These are phyloP conservation scores for Anoura caudifer DNA, from an alignment of 2,113 vertebrate genomes.

Conservation along the genomic window DNA sequence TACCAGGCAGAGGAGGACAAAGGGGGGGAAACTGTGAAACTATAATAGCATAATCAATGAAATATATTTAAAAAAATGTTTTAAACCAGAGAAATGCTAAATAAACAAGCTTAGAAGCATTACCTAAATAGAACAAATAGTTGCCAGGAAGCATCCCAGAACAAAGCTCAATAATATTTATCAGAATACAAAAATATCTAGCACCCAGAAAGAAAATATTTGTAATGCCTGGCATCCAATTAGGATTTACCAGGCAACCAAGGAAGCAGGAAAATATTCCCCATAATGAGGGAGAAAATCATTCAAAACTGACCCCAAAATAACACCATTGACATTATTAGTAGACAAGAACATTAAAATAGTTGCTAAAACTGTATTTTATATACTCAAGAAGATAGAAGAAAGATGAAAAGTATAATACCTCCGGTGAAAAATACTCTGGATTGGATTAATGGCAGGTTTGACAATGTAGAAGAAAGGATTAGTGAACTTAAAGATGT, in stretches of 20 bases:
- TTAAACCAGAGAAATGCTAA: no score
- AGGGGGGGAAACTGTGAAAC: no score
- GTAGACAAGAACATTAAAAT: not conserved
- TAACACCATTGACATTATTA: not conserved
- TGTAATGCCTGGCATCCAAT: not conserved
- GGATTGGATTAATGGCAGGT: not conserved
- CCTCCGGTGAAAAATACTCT: not conserved
- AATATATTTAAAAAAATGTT: no score
- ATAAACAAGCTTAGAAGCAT: not conserved
- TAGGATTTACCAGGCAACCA: not conserved
- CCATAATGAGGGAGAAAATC: not conserved
- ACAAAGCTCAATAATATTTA: not conserved
- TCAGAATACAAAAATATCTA: not conserved
- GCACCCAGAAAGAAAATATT: not conserved
- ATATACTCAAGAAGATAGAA: not conserved
- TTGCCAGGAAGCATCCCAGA: not conserved
- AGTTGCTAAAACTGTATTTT: not conserved
- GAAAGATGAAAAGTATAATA: not conserved
- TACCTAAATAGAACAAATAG: not conserved
- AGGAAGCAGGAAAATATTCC: not conserved
- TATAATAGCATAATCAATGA: no score
- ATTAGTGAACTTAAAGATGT: not conserved
- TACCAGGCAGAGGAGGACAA: no score
- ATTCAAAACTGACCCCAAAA: not conserved
- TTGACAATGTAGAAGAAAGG: not conserved